Percentiles rank a stretch among this genome's conserved stretches.
These are phyloP conservation scores for Adoxophyes honmai DNA, from an alignment of 1,140 invertebrate genomes.

Conservation along the genomic window DNA sequence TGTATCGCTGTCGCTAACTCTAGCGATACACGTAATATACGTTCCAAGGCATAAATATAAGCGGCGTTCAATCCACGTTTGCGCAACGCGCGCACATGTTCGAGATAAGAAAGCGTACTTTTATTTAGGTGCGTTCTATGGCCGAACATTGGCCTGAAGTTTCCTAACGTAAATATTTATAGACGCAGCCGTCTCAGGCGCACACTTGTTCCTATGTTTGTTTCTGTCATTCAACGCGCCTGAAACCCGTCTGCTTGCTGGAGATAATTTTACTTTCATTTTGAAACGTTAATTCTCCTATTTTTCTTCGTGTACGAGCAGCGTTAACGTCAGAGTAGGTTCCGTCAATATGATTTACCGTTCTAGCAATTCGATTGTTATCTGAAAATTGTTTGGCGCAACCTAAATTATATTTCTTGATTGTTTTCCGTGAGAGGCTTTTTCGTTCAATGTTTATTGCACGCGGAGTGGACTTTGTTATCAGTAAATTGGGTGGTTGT, in stretches of 20 bases:
- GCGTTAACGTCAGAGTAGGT: no score
- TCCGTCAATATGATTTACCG: no score
- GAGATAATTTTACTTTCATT: constrained; percentile 32
- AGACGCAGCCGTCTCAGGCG: constrained; percentile 54
- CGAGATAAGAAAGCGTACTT: constrained; percentile 70
- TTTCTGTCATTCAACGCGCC: constrained; percentile 69
- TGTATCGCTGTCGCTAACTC: not conserved
- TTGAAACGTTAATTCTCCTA: not conserved
- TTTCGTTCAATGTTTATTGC: no score
- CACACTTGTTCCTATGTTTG: constrained; percentile 71
- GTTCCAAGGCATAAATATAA: constrained; percentile 24
- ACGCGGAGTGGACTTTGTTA: not conserved
- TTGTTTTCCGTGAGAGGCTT: no score
- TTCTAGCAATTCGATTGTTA: no score
- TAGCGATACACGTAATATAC: constrained; percentile 7
- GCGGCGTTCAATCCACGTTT: constrained; percentile 34
- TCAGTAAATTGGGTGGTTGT: no score
- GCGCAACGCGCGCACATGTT: constrained; percentile 59
- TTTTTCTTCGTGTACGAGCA: not conserved
- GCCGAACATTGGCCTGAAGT: constrained; percentile 66
- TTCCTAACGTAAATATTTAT: constrained; percentile 76
- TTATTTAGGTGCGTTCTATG: constrained; percentile 57
- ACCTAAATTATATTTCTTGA: no score
- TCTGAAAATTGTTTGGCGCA: no score
- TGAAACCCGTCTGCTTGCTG: constrained; percentile 33